Base-by-base conservation (phyloP, 2,797 vertebrate genomes). In the Bradypodion ventrale region DNA sequence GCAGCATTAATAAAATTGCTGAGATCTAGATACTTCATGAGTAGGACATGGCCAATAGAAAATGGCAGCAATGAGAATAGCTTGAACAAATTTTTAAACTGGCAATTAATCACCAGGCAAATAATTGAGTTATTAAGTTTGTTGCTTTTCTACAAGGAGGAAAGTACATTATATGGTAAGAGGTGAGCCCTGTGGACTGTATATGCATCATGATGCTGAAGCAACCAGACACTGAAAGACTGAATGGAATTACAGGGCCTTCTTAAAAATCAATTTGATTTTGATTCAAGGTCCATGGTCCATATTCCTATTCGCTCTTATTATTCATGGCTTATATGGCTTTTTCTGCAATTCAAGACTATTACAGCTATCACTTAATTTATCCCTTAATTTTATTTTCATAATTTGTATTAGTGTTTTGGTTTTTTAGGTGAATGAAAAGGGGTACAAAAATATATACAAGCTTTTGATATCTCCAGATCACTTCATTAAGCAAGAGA, bases 91-190 rank as follows among this genome's bases (percentile, higher is more conserved):
- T 56, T 84, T n/a, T 73, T 42, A 46, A 84, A 40, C 25, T 23
- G 12, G 62, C 15, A 52, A 46, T 75, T 73, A 90, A 68, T 75
- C 69, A 87, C 73, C 4, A 29, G n/a, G 40, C 9, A 23, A 42
- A 56, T 46, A 42, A 87, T 65, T 52, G 73, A 85, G 76, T 37
- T 21, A 2, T 10, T 70, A 23, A 70, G 5, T 80, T 92, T 91
- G 78, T 79, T 87, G 86, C 88, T 87, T 78, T 87, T 52, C 7
- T 60, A 40, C 21, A 59, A 13, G 27, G 66, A 88, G 25, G 86
- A 73, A 92, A 92, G 80, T 75, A 83, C 65, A 82, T 80, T 76
- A 9, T 74, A 52, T 44, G 42, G 83, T 88, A 74, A 88, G 89
- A 37, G 2, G 21, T 56, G 60, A 85, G 63, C 70, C 32, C 12